These are phyloP conservation scores for Hippopotamus amphibius DNA, from an alignment of 2,113 vertebrate genomes.

Conservation along the genomic window DNA sequence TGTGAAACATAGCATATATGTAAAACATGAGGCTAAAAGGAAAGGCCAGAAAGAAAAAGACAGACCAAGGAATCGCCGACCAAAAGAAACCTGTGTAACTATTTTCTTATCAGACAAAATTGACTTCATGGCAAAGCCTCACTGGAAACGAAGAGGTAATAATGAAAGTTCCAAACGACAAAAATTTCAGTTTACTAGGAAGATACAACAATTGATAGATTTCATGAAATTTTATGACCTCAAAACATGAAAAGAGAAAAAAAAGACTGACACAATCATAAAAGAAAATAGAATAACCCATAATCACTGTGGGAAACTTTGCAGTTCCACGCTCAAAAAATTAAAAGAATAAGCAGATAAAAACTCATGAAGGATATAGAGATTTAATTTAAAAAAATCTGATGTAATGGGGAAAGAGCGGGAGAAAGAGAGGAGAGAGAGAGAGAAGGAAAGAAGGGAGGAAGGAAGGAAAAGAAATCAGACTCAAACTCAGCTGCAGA, in stretches of 20 bases:
- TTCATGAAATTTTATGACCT: background rate
- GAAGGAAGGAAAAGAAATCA: background rate
- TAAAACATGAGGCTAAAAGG: background rate
- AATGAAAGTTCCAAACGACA: background rate
- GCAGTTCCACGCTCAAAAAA: background rate
- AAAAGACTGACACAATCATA: background rate
- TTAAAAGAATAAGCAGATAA: background rate
- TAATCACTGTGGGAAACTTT: fast-evolving
- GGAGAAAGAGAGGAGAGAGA: too few relatives aligned
- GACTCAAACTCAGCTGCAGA: background rate
- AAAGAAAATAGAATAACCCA: background rate
- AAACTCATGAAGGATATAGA: background rate
- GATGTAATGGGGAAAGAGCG: too few relatives aligned
- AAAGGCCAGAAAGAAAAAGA: background rate
- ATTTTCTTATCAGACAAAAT: background rate
- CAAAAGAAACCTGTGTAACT: background rate
- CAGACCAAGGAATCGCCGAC: background rate
- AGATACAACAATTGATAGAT: background rate
- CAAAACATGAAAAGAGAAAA: background rate
- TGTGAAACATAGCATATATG: background rate
- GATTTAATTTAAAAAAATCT: background rate
- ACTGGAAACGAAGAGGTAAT: background rate
- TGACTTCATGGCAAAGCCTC: background rate
- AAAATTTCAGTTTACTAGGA: background rate
- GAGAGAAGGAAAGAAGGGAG: background rate